phyloP scores from a whole-genome alignment of 2,113 vertebrate species.

The Melospiza georgiana region DNA sequence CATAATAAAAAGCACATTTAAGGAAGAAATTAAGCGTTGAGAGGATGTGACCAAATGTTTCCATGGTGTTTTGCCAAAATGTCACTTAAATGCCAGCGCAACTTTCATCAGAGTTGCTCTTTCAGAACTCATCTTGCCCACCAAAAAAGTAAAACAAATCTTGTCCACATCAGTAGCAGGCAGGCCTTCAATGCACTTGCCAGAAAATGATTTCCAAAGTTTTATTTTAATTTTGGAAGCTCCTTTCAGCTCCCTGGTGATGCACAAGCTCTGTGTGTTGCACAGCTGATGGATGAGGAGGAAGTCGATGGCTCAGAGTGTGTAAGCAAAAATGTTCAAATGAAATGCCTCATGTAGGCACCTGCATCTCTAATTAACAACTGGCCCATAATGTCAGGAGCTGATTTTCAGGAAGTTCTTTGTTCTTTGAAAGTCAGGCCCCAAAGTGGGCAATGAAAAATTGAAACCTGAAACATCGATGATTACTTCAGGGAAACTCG shows the following conservation, averaged over 20 bases:
- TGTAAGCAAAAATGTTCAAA: not conserved
- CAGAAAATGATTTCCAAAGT: not conserved
- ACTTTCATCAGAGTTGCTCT: conserved; percentile 40
- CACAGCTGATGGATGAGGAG: not conserved
- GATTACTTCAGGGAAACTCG: not conserved
- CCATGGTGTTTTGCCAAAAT: conserved; percentile 72
- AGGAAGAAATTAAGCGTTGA: conserved; percentile 74
- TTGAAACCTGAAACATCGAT: not conserved
- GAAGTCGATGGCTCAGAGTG: not conserved
- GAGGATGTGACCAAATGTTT: conserved; percentile 79
- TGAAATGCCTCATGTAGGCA: not conserved
- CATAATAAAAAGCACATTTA: conserved; percentile 80
- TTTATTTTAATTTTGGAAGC: conserved; percentile 26
- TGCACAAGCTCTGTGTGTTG: not conserved
- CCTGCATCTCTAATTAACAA: conserved; percentile 32
- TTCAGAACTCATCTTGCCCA: conserved; percentile 30
- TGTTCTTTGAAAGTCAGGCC: conserved; percentile 59
- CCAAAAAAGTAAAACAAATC: not conserved
- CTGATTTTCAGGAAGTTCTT: conserved; percentile 57
- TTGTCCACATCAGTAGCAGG: not conserved
- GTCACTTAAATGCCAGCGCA: conserved; percentile 66
- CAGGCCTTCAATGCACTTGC: not conserved
- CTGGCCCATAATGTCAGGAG: not conserved
- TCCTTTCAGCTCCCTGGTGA: not conserved
- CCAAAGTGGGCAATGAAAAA: not conserved